Evolutionary conservation across 2,888 invertebrate genomes (phyloP), one percentile per base, ranked within the genome.

Genomic region (Dendrolimus houi): DNA sequence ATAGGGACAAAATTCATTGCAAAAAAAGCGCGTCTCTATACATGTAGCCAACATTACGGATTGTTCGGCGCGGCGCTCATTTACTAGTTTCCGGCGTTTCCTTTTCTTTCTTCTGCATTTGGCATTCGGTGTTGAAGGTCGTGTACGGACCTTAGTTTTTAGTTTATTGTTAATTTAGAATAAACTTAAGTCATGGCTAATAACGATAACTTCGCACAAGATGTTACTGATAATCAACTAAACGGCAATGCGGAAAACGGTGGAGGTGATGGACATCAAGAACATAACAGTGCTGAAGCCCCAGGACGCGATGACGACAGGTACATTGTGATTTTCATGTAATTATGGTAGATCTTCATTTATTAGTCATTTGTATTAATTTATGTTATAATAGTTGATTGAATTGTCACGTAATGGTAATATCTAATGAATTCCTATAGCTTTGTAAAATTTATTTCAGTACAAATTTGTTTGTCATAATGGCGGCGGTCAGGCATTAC

Each of bases 301-400:
- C 93, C 95, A 61, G 94, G 94, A 77, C 94, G 95, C 79, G 95
- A 95, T 91, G 96, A 96, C 87, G 96, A 95, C 92, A 94, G 94
- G 95, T 95, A 94, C 61, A 63, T 72, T 72, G 61, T 72, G 61
- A 65, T 66, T 75, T 69, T 62, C 55, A 56, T 70, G 65, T 61
- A 59, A 56, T 52, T 57, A 57, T 60, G 29, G 54, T 60, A 29
- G 12, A 56, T 61, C 53, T 54, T 56, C 42, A 54, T 52, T 41
- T 58, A 58, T 58, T 41, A 55, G 29, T 62, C 53, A 54, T 57
- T 56, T 62, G 29, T 40, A 61, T 58, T 54, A 52, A 59, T 57
- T 60, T 62, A 57, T 67, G 57, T 61, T 62, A 61, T 60, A 57
- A 56, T 61, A 60, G 62, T 57, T 58, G 57, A 55, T 55, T 58